Base-by-base conservation (phyloP, 2,888 invertebrate genomes). In the Pelosia muscerda region DNA sequence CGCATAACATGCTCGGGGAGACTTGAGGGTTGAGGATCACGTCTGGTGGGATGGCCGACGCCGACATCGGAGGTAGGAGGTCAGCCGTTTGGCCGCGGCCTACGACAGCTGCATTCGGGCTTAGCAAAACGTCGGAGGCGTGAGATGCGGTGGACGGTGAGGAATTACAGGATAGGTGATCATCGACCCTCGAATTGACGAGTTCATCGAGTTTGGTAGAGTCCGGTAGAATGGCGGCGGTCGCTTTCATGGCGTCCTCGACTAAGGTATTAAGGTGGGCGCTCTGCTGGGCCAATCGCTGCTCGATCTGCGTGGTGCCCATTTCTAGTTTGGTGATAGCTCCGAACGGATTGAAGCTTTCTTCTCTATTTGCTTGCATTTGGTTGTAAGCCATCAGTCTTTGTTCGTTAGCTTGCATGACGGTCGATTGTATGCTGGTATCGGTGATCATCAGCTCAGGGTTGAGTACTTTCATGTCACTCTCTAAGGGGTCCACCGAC, bases 21-120 rank as follows among this genome's bases (percentile, higher is more conserved):
- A 96, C 89, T 94, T 81, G 91, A 83, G 73, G 94, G 88, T 96
- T 96, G 75, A 96, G 91, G 71, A 96, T 96, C 25, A 95, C 95
- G 73, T 96, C 96, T 1, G 96, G 92, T 0, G 95, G 90, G 13
- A 95, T 88, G 71, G 92, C 89, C 8, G 94, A 87, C 2, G 86
- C 84, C 49, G 86, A 86, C 86, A 81, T 81, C 10, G 86, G 77
- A n/a, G 84, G 73, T 4, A 86, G 93, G 82, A 84, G 93, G 79
- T 74, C 94, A 0, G 82, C 42, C 67, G 94, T 87, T 59, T 92
- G 88, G 53, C 86, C 85, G 0, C 94, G 81, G 8, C 90, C 86
- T 68, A 87, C 86, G 74, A 86, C 88, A 81, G 84, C 86, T 77
- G 90, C 85, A 88, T 84, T 83, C 66, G 93, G 82, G 23, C 88